Evolutionary conservation across 2,113 vertebrate species (phyloP).

Genomic region (Chascanopsetta lugubris): DNA sequence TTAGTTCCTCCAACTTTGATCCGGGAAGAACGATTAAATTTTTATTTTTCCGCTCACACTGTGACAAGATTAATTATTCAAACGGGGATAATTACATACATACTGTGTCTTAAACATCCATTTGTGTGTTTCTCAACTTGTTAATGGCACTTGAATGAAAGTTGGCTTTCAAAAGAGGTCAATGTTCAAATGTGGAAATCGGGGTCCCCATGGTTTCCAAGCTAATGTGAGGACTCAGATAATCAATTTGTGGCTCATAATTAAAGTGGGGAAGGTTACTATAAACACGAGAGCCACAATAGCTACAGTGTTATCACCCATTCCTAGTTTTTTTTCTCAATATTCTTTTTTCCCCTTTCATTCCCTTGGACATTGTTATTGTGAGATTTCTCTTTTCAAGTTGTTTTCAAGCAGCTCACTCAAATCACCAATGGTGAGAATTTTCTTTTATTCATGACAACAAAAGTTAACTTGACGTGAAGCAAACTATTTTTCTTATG

Average conservation of each 20-base stretch:
- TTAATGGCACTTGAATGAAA: constrained; percentile 66
- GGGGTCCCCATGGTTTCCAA: constrained; percentile 61
- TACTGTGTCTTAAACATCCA: constrained; percentile 48
- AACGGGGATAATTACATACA: constrained; percentile 58
- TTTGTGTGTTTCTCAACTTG: constrained; percentile 60
- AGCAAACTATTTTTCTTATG: too few species aligned
- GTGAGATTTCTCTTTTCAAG: constrained; percentile 27
- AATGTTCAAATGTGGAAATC: constrained; percentile 55
- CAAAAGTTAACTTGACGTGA: too few species aligned
- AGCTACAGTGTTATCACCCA: constrained; percentile 20
- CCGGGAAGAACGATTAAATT: constrained; percentile 15
- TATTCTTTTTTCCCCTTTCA: background rate
- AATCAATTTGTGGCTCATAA: constrained; percentile 69
- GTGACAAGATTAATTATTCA: constrained; percentile 67
- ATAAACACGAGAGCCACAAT: constrained; percentile 43
- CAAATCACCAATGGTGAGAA: too few species aligned
- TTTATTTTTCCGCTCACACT: constrained; percentile 46
- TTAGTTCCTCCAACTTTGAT: constrained; percentile 13
- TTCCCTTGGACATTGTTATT: background rate
- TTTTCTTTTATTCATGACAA: too few species aligned
- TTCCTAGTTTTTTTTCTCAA: constrained; percentile 46
- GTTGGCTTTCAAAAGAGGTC: constrained; percentile 63
- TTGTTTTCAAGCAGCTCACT: constrained; percentile 50
- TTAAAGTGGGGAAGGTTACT: constrained; percentile 59
- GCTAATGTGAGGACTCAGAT: constrained; percentile 65